Base-by-base conservation (phyloP, 2,113 vertebrate species). In the Cyprinodon variegatus region DNA sequence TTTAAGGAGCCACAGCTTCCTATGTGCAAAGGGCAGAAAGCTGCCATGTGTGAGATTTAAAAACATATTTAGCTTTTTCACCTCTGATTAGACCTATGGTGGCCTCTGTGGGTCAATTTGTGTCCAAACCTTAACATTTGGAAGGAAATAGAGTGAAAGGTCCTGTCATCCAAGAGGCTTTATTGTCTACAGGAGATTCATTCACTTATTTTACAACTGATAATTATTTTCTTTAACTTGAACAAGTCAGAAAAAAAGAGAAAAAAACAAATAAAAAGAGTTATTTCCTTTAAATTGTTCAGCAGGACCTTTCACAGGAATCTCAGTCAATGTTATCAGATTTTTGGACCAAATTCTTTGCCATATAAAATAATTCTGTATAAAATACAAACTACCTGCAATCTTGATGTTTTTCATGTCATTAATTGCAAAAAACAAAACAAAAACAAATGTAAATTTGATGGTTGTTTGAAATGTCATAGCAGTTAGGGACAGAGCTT, bases 21-120 rank as follows among this genome's bases (percentile, higher is more conserved):
- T n/a, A 3, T 57, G 50, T 57, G 50, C 50, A 57, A n/a, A 20
- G 17, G 8, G 20, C 8, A 15, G 68, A 72, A 75, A 77, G 65
- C 68, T 74, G 69, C 67, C 66, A 37, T 17, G 3, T 71, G 59
- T 70, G 67, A 70, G 11, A 37, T 65, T 48, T 57, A 53, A 63
- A 59, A 53, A n/a, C 2, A 6, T 57, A 3, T 57, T 2, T 41
- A 38, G 14, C 61, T 43, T 36, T 41, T 40, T 50, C 5, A 68
- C 20, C 37, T 39, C 11, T 63, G 17, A 8, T 7, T 11, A 63
- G 15, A 40, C n/a, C 0, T 37, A 11, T 64, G 62, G 62, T 17
- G 40, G 62, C 62, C 62, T 64, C 62, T 11, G 38, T 64, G 14
- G 3, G 37, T 5, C 61, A 38, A 4, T 20, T 53, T 53, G 15